Evolutionary conservation across 2,113 vertebrate species (phyloP), one percentile per base, ranked within the genome.

Genomic region (Sorex araneus): DNA sequence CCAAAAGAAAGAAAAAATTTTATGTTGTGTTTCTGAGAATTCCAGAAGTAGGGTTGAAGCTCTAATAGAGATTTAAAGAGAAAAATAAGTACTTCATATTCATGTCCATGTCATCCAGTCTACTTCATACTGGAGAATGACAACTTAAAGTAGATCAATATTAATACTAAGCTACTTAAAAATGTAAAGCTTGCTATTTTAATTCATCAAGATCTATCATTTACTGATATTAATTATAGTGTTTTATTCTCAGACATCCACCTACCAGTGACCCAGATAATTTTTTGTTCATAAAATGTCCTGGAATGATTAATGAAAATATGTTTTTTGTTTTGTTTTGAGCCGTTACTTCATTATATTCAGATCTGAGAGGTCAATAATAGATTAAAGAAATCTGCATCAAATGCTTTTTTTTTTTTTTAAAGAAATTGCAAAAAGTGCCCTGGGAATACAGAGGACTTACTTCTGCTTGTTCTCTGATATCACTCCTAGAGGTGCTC

Each of bases 161-260:
- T 34, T 75, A 19, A 70, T 27, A 64, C 28, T 82, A 28, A 50
- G 47, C 47, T 50, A 50, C 47, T 50, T 50, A 50, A 50, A 7
- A 50, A 50, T 50, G 47, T 50, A 50, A 50, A 50, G 5, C 47
- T 13, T 50, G 47, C 9, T 50, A 50, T 50, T 50, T 50, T 50
- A 54, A 81, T 60, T 63, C 76, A 84, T 79, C 45, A 73, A 10
- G 81, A n/a, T 7, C 63, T 69, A n/a, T 2, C 76, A 77, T 36
- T 76, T 82, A 74, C 64, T 86, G 19, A 86, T 60, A 74, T 64
- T 6, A 91, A 54, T 27, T 69, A 45, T 86, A 73, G 10, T 10
- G 69, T 43, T 89, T 28, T 25, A 3, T 77, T 77, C 9, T 64
- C 12, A 12, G 28, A 18, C 34, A 2, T 3, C 12, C 50, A 1